These are phyloP conservation scores for Diplodus sargus DNA, from an alignment of 2,797 vertebrate species.

Conservation along the genomic window DNA sequence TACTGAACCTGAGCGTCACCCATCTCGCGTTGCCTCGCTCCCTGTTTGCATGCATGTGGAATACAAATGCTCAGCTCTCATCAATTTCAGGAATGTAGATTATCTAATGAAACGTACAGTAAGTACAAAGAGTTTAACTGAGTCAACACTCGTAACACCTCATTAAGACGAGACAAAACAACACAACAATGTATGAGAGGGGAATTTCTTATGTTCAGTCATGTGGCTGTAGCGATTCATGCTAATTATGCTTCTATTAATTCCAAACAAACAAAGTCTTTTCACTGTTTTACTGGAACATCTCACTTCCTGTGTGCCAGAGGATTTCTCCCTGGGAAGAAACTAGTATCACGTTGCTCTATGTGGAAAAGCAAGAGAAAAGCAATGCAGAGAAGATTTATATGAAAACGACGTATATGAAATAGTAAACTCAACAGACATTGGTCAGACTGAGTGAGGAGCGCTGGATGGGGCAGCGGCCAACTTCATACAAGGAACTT, in stretches of 20 bases:
- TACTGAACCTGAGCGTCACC: constrained; percentile 38
- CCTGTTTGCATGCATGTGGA: constrained; percentile 33
- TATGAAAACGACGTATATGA: neutral
- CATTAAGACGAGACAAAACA: constrained; percentile 51
- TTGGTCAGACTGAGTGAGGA: neutral
- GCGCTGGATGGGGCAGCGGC: neutral
- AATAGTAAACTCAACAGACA: neutral
- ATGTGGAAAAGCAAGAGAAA: neutral
- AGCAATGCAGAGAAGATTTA: neutral
- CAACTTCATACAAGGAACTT: neutral
- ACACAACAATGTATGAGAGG: constrained; percentile 19
- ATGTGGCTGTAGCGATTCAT: constrained; percentile 29
- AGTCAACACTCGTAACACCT: constrained; percentile 32
- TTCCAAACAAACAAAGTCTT: constrained; percentile 44
- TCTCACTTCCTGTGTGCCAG: constrained; percentile 21
- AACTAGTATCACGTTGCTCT: neutral
- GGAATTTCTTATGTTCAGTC: constrained; percentile 41
- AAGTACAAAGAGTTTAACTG: constrained; percentile 33
- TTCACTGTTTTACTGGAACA: constrained; percentile 15
- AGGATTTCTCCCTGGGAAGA: constrained; percentile 4
- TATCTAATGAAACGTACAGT: constrained; percentile 41
- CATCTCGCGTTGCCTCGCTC: constrained; percentile 19
- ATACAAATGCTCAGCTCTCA: constrained; percentile 44
- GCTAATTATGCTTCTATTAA: constrained; percentile 40
- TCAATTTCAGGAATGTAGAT: constrained; percentile 34